A percentile compares a stretch with the other conserved stretches of the same genome.
Conservation (phyloP, 2,888 invertebrate species). For the Eupithecia insigniata region DNA sequence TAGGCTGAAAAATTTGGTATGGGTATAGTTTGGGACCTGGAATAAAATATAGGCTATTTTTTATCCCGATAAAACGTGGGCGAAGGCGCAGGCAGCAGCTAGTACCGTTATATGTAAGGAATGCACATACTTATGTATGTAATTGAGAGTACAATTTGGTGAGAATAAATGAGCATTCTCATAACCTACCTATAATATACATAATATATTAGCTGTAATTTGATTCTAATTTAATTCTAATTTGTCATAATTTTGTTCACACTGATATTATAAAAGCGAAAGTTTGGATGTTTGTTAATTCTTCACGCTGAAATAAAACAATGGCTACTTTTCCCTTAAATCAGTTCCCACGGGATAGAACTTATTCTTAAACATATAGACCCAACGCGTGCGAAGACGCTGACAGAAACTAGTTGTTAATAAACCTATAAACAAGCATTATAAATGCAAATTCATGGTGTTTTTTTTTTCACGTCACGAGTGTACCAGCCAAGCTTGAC, state of each 20-base stretch:
- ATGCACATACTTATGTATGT: too few species aligned
- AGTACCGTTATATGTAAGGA: not conserved
- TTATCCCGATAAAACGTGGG: too few species aligned
- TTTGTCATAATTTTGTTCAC: too few species aligned
- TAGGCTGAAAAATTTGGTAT: too few species aligned
- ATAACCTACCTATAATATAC: too few species aligned
- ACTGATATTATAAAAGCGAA: too few species aligned
- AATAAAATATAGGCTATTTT: too few species aligned
- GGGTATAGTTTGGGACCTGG: too few species aligned
- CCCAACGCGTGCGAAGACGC: not conserved
- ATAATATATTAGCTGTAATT: too few species aligned
- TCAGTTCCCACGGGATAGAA: not conserved
- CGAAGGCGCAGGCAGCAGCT: too few species aligned
- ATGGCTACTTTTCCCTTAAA: not conserved
- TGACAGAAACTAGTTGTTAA: not conserved
- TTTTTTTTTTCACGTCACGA: not conserved
- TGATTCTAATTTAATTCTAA: too few species aligned
- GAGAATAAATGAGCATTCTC: not conserved
- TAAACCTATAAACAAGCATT: not conserved
- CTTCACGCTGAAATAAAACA: not conserved
- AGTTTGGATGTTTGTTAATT: too few species aligned
- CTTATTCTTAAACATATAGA: not conserved
- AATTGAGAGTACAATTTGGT: not conserved
- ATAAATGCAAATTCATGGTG: not conserved
- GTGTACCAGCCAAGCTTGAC: conserved; percentile 3